Base-by-base conservation (phyloP, 2,797 vertebrate species). In the Thripadectes ignobilis region DNA sequence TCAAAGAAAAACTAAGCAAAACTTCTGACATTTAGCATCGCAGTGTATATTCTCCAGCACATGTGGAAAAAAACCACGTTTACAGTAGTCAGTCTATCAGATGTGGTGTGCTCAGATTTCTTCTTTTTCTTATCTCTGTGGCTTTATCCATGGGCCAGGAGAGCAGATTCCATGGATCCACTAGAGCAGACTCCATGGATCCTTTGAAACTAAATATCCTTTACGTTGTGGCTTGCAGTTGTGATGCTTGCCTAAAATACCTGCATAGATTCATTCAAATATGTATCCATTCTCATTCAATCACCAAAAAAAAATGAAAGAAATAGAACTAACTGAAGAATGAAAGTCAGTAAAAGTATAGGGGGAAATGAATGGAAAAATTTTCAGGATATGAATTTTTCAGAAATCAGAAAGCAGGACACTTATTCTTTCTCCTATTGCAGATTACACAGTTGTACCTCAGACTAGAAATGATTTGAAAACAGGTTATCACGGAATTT, bases 11-110 rank as follows among this genome's bases (percentile, higher is more conserved):
- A 9, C 8, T 32, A 88, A 65, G 14, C 6, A 76, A 52, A 27
- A 7, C 38, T 81, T 19, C 46, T 66, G 63, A 54, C 69, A n/a
- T 73, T 46, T 69, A 69, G 29, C 13, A 13, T 39, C 12, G 1
- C 48, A 30, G 0, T 34, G 3, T 39, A 49, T 1, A 0, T 34
- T 2, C 21, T 63, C 41, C 23, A 58, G 20, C 15, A 36, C 3
- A 48, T 14, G 7, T 29, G 32, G 55, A 82, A 74, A 84, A 75
- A 58, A 36, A 4, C 6, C 29, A 23, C 18, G 19, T 4, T 49
- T 46, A 38, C 14, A 32, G 14, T 5, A 68, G 6, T 21, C 22
- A 61, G 14, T 76, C 54, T 62, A 39, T 29, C 71, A 41, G 12
- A 36, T 54, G n/a, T 13, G 16, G 2, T 32, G 29, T 46, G n/a